Base-by-base conservation (phyloP, 2,888 invertebrate species). In the Matsumyia berberina region DNA sequence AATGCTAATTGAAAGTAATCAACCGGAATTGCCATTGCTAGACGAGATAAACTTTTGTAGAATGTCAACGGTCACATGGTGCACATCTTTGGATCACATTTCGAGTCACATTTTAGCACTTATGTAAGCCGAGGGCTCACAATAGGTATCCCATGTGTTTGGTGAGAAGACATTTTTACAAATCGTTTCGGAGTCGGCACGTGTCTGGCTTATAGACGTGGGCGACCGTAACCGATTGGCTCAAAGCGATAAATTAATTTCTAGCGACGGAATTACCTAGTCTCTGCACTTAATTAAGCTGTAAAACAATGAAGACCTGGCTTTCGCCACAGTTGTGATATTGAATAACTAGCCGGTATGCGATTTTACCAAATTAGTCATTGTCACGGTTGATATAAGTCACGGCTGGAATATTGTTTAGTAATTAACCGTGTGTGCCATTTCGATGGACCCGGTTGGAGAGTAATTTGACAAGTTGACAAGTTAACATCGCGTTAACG, bases 1-100 rank as follows among this genome's bases (percentile, higher is more conserved):
- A 79, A 67, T 55, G 62, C 67, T 79, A 83, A 83, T 83, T 83
- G 83, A 83, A 74, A 57, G 67, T 37, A 73, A 83, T 79, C 67
- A 83, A 79, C 79, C 58, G 62, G 24, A 57, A 62, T 79, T 73
- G 67, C 73, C 73, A 79, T 79, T 79, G 57, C 53, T 37, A 37
- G 58, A 12, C 24, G 46, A 19, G 29, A 15, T 46, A 57, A 37
- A 49, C 5, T 37, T 67, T 62, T n/a, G 17, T 4, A 55, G 44
- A 69, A 69, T 69, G 69, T 69, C 69, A 55, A 35, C 57, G 57
- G 72, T 78, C 72, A 78, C 53, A 5, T 35, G 51, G n/a, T 29
- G 76, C 44, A 62, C 39, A 70, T 70, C 57, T 39, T 49, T 39
- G 29, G 17, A 17, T 64, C 1, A 37, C 39, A 7, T 5, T 2